Evolutionary conservation across 2,797 vertebrate species (phyloP).

Genomic region (Todus mexicanus): DNA sequence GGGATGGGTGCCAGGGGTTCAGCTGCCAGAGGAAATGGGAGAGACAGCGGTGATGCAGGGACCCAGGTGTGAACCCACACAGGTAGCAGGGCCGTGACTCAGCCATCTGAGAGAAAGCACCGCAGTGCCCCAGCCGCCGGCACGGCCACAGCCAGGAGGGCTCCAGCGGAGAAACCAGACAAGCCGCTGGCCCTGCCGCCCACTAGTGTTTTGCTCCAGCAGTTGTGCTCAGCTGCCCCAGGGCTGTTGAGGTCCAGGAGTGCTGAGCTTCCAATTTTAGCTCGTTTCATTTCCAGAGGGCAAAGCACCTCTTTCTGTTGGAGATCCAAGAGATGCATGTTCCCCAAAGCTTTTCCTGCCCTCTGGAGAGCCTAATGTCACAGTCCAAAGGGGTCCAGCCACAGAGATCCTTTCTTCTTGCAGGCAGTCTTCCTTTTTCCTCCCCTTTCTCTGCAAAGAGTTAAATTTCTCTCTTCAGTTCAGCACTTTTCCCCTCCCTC

Average conservation of each 20-base stretch:
- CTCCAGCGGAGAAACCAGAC: background rate
- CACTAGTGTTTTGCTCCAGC: background rate
- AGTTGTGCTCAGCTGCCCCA: accelerated
- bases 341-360: background rate
- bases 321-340: accelerated
- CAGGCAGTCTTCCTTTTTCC: background rate
- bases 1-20: background rate
- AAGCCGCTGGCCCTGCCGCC: accelerated
- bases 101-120: background rate
- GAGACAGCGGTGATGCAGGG: background rate
- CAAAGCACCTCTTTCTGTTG: background rate
- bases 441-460: background rate
- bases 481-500: slow-evolving; percentile 18
- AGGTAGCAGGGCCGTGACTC: slow-evolving; percentile 43
- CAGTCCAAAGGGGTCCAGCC: too few relatives aligned
- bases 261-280: background rate
- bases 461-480: slow-evolving; percentile 24
- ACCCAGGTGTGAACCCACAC: background rate
- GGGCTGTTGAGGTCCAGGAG: background rate
- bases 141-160: accelerated
- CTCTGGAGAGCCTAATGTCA: background rate
- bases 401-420: background rate
- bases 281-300: background rate
- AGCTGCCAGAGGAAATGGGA: background rate
- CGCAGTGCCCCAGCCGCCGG: background rate